phyloP scores from a whole-genome alignment of 2,888 invertebrate species.

The Colostygia pectinataria region DNA sequence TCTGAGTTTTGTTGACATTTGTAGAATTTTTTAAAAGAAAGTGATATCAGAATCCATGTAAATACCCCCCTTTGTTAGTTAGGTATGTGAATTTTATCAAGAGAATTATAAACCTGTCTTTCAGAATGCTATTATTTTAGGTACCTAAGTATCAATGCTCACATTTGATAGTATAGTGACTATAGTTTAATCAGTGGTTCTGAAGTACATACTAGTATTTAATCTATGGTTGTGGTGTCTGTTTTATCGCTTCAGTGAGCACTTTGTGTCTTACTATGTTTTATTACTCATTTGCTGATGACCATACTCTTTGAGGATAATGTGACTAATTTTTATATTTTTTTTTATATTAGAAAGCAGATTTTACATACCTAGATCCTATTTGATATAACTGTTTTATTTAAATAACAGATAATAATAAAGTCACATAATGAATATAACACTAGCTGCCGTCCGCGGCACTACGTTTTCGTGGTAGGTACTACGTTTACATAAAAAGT shows the following conservation, averaged over 20 bases:
- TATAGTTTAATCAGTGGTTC: background rate
- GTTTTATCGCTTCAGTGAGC: slow-evolving; percentile 33
- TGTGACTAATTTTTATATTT: background rate
- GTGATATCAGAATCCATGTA: background rate
- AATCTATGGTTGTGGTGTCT: slow-evolving; percentile 24
- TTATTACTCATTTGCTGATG: slow-evolving; percentile 9
- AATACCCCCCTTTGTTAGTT: slow-evolving; percentile 14
- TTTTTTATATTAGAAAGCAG: no score
- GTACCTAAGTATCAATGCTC: slow-evolving; percentile 4
- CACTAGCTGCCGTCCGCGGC: no score
- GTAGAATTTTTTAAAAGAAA: no score
- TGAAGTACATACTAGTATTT: background rate
- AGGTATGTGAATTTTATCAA: slow-evolving; percentile 37
- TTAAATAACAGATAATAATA: no score
- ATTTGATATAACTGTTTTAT: no score
- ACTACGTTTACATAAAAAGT: no score
- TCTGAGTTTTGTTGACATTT: no score
- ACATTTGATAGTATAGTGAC: background rate
- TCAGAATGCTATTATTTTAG: background rate
- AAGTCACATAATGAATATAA: no score
- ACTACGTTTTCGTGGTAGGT: no score
- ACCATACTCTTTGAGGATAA: background rate
- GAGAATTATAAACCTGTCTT: slow-evolving; percentile 38
- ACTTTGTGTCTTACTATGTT: slow-evolving; percentile 31
- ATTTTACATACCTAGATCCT: no score